A percentile compares a stretch with the other conserved stretches of the same genome.
Conservation (phyloP, 1,140 invertebrate species). For the Belonocnema kinseyi region DNA sequence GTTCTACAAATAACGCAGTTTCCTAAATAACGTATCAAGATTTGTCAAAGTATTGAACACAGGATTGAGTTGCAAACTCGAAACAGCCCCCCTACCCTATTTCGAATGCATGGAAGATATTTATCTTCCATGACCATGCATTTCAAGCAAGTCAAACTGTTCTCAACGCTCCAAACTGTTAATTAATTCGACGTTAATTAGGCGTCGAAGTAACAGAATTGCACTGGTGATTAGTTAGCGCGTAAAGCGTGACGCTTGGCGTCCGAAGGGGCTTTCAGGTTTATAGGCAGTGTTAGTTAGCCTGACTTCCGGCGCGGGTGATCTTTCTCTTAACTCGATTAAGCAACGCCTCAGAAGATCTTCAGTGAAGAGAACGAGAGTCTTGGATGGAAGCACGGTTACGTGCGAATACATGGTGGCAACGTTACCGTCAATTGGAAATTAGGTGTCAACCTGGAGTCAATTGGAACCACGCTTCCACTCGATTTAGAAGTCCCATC, state of each 20-base stretch:
- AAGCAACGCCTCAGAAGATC: slow-evolving; percentile 49
- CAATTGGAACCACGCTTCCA: slow-evolving; percentile 71
- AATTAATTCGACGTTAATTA: slow-evolving; percentile 25
- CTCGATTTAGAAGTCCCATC: slow-evolving; percentile 66
- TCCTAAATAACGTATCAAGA: too few relatives aligned
- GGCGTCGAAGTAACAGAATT: slow-evolving; percentile 10
- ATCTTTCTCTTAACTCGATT: slow-evolving; percentile 29
- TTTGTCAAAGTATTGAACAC: too few relatives aligned
- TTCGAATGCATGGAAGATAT: too few relatives aligned
- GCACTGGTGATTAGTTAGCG: slow-evolving; percentile 20
- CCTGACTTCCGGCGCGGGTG: slow-evolving; percentile 4
- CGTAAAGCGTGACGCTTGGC: slow-evolving; percentile 16
- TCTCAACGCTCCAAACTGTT: background rate
- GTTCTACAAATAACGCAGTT: too few relatives aligned
- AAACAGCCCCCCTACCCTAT: too few relatives aligned
- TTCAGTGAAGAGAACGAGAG: slow-evolving; percentile 41
- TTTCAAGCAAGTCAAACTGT: background rate
- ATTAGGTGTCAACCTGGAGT: slow-evolving; percentile 70
- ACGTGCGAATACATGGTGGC: slow-evolving; percentile 57
- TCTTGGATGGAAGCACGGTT: slow-evolving; percentile 40
- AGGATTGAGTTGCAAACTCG: too few relatives aligned
- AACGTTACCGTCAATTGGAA: slow-evolving; percentile 73
- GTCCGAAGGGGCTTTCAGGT: background rate
- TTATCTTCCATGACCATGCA: too few relatives aligned
- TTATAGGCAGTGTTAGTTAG: background rate